These are phyloP conservation scores for Melipona beecheii DNA, from an alignment of 2,888 invertebrate genomes.

Conservation along the genomic window DNA sequence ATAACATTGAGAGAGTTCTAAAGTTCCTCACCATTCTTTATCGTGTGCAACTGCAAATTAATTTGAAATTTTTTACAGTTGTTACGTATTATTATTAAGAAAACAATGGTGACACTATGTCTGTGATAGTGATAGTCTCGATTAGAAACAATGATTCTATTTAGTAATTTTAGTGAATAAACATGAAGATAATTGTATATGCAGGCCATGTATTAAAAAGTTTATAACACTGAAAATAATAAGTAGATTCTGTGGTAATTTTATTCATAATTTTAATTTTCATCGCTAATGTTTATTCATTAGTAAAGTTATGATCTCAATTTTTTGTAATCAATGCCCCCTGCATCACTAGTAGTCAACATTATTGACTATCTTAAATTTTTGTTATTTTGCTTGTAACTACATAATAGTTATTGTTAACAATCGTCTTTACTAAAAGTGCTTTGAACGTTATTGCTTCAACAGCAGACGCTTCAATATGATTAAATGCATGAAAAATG, in stretches of 20 bases:
- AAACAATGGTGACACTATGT: too few relatives aligned
- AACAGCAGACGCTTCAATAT: slow-evolving; percentile 22
- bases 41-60: not conserved
- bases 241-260: not conserved
- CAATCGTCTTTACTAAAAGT: not conserved
- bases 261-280: not conserved
- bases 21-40: too few relatives aligned
- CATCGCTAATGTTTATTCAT: not conserved
- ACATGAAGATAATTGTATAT: too few relatives aligned
- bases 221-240: not conserved
- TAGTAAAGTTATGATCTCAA: not conserved
- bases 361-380: not conserved
- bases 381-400: not conserved
- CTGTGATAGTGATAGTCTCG: too few relatives aligned
- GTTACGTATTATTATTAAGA: too few relatives aligned
- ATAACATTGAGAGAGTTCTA: too few relatives aligned
- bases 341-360: not conserved
- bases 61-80: not conserved
- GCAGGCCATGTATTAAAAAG: not conserved
- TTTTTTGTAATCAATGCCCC: not conserved
- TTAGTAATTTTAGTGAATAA: not conserved
- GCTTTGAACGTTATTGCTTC: not conserved
- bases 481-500: not conserved
- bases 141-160: too few relatives aligned
- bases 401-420: not conserved